These are phyloP conservation scores for Elgaria multicarinata DNA, from an alignment of 2,113 vertebrate species.

Conservation along the genomic window DNA sequence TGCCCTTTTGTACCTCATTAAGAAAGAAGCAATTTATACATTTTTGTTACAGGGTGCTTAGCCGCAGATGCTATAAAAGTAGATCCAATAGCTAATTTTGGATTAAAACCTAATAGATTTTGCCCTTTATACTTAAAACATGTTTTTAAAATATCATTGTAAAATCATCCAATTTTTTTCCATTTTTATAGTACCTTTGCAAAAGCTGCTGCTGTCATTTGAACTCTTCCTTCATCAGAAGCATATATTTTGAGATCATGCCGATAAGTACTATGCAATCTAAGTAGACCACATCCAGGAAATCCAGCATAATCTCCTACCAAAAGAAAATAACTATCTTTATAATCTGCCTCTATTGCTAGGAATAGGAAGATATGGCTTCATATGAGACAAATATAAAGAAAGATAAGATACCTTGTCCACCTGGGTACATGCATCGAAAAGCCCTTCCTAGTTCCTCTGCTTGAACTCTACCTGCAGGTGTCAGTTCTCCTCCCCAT, in stretches of 20 bases:
- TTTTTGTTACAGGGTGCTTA: background rate
- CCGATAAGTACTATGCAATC: constrained; percentile 90
- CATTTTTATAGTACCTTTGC: constrained; percentile 82
- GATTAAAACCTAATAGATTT: background rate
- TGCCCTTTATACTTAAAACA: background rate
- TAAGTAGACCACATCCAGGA: constrained; percentile 89
- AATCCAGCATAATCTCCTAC: constrained; percentile 92
- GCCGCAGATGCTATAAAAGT: background rate
- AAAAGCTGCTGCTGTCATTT: constrained; percentile 93
- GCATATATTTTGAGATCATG: constrained; percentile 93
- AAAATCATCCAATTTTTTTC: background rate
- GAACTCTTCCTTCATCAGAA: constrained; percentile 90
- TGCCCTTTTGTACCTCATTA: background rate
- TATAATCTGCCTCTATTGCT: constrained; percentile 26
- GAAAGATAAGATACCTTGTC: constrained; percentile 83
- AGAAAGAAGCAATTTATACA: background rate
- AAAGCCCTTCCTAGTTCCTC: constrained; percentile 92
- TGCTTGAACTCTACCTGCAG: constrained; percentile 90
- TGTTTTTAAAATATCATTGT: background rate
- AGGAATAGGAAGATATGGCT: background rate
- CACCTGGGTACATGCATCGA: constrained; percentile 92
- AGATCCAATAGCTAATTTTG: background rate
- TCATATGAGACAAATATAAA: background rate
- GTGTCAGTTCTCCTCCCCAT: constrained; percentile 92
- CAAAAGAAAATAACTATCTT: constrained; percentile 65